Percentiles rank a stretch among this genome's conserved stretches.
Conservation (phyloP, 2,888 invertebrate species). For the Cantharis flavilabris region DNA sequence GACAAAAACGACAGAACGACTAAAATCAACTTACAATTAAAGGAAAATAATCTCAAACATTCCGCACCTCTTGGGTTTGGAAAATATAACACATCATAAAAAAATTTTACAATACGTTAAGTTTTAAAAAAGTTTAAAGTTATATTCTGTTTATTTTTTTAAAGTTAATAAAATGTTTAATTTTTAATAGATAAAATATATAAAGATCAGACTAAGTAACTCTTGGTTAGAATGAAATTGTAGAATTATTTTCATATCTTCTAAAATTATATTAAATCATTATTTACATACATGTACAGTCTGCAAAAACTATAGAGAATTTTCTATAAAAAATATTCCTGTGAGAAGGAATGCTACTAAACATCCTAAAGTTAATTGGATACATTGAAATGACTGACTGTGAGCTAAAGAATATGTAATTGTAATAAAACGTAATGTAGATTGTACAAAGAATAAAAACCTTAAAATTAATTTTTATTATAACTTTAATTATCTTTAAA, state of each 20-base stretch:
- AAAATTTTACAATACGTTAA: background rate
- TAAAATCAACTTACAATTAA: slow-evolving; percentile 35
- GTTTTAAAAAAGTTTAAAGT: background rate
- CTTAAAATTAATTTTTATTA: background rate
- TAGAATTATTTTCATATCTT: background rate
- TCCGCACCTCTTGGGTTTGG: slow-evolving; percentile 36
- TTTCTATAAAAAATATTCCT: background rate
- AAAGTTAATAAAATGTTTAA: background rate
- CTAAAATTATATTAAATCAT: background rate
- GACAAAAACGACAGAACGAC: slow-evolving; percentile 54
- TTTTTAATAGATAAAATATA: background rate
- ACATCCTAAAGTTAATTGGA: background rate
- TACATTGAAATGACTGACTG: background rate
- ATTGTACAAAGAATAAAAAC: slow-evolving; percentile 1
- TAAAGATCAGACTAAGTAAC: background rate
- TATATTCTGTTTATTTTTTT: background rate
- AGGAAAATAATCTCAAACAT: slow-evolving; percentile 50
- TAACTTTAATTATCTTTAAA: too few relatives aligned
- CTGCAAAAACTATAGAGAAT: background rate
- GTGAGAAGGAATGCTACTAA: background rate
- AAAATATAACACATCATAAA: slow-evolving; percentile 39
- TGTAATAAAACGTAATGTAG: background rate
- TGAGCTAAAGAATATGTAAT: background rate
- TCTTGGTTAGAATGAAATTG: background rate
- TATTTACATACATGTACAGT: background rate